A percentile compares a stretch with the other conserved stretches of the same genome.
phyloP scores from a whole-genome alignment of 2,113 vertebrate species.

The Sander vitreus region DNA sequence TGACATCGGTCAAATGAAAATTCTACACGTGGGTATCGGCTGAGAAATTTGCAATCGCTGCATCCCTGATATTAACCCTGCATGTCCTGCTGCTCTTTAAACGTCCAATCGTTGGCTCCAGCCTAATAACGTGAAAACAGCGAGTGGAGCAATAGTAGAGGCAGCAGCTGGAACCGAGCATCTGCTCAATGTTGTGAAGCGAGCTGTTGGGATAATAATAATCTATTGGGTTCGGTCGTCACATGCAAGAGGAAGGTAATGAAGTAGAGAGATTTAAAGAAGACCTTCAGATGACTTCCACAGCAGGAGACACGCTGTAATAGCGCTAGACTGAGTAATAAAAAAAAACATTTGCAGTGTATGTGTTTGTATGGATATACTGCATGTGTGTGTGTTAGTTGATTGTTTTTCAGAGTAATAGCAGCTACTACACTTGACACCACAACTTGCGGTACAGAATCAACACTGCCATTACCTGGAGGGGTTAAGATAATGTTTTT shows the following conservation, averaged over 20 bases:
- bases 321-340: constrained; percentile 56
- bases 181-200: constrained; percentile 58
- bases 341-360: constrained; percentile 54
- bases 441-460: neutral
- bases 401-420: constrained; percentile 27
- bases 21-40: too few species aligned
- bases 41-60: too few species aligned
- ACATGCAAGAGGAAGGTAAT: constrained; percentile 51
- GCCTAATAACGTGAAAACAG: constrained; percentile 11
- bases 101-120: neutral
- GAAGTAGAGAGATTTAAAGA: constrained; percentile 65
- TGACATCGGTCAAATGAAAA: too few species aligned
- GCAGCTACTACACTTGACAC: neutral
- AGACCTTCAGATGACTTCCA: constrained; percentile 72
- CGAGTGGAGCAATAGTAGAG: constrained; percentile 9
- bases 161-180: constrained; percentile 28
- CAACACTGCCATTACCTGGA: neutral
- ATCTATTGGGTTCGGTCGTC: constrained; percentile 25
- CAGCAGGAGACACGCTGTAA: constrained; percentile 40
- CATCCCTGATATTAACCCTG: neutral
- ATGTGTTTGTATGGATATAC: neutral
- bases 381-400: constrained; percentile 1
- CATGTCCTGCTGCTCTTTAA: neutral
- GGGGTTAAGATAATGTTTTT: too few species aligned
- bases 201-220: constrained; percentile 57